Conservation (phyloP, 2,888 invertebrate genomes). For the Zootermopsis nevadensis region DNA sequence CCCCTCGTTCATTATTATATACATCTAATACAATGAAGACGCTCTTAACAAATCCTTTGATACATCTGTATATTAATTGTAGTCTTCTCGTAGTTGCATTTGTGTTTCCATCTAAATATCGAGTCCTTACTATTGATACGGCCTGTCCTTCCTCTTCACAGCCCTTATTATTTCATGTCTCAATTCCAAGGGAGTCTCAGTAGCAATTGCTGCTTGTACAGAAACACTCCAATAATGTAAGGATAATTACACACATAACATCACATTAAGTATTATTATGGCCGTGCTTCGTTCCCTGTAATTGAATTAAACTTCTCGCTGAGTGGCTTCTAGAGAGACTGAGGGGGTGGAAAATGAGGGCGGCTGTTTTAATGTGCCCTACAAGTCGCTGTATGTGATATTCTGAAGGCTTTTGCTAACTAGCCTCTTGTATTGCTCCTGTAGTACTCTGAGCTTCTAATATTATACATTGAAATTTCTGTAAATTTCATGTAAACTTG, state of each 20-base stretch:
- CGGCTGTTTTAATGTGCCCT: conserved; percentile 31
- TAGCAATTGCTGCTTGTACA: conserved; percentile 12
- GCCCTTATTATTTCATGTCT: conserved; percentile 26
- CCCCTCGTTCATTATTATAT: too few relatives aligned
- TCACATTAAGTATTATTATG: conserved; percentile 55
- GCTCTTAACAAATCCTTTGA: conserved; percentile 16
- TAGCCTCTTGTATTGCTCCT: conserved; percentile 30
- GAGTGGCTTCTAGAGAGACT: conserved; percentile 34
- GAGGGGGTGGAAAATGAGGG: conserved; percentile 15
- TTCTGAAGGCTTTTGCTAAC: conserved; percentile 25
- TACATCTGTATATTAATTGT: conserved; percentile 1
- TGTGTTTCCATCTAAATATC: not conserved
- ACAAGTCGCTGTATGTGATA: not conserved
- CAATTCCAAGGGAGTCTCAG: conserved; percentile 16
- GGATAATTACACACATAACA: conserved; percentile 56
- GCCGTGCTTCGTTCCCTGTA: conserved; percentile 50
- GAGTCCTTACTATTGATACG: not conserved
- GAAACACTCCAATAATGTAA: conserved; percentile 51
- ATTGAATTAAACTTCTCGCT: conserved; percentile 54
- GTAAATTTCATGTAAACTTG: not conserved
- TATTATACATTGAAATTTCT: not conserved
- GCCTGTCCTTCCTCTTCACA: not conserved
- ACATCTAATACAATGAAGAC: not conserved
- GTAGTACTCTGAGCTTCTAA: not conserved
- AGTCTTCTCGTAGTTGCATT: not conserved